Evolutionary conservation across 2,113 vertebrate species (phyloP).

Genomic region (Dendrocopos noguchii): DNA sequence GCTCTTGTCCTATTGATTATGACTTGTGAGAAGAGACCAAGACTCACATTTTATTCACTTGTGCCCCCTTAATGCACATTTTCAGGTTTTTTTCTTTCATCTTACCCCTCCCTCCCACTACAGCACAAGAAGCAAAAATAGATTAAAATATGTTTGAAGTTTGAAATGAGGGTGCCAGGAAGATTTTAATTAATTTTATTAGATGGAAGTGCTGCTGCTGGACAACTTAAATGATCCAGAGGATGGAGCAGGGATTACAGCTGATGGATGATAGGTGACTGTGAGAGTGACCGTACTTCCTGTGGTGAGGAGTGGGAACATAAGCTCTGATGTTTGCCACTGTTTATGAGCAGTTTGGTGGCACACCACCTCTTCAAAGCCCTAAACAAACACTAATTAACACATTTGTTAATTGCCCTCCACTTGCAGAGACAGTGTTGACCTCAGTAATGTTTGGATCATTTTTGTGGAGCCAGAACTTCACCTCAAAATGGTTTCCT

Average conservation of each 20-base stretch:
- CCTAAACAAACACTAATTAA: neutral
- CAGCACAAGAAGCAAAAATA: neutral
- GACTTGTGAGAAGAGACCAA: too few species aligned
- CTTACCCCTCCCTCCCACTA: neutral
- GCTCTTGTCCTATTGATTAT: too few species aligned
- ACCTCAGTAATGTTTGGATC: neutral
- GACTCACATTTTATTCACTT: neutral
- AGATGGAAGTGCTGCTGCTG: neutral
- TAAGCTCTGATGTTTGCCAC: neutral
- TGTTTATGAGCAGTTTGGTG: neutral
- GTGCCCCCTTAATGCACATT: neutral
- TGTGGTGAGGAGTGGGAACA: neutral
- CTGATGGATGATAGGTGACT: fast-evolving
- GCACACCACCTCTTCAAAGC: neutral
- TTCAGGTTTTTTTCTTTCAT: neutral
- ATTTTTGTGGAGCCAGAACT: neutral
- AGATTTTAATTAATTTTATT: neutral
- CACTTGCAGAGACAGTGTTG: neutral
- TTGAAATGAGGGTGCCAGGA: neutral
- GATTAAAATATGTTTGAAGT: neutral
- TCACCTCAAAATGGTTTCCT: neutral
- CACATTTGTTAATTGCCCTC: neutral
- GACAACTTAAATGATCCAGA: neutral
- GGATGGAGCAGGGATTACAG: neutral
- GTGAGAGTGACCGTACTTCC: neutral